These are phyloP conservation scores for Penaeus vannamei DNA, from an alignment of 1,140 invertebrate genomes.

Conservation along the genomic window DNA sequence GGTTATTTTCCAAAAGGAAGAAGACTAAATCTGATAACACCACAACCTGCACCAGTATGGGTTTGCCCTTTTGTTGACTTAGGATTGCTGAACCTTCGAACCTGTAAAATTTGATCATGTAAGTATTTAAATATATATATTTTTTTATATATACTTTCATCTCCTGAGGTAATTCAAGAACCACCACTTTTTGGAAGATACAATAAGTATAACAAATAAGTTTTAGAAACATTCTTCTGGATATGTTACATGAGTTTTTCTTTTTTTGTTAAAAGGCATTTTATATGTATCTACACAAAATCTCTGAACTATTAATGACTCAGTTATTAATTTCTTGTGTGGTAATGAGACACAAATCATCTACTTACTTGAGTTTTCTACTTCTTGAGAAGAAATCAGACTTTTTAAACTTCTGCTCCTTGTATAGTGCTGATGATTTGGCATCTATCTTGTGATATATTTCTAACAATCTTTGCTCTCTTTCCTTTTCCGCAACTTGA, in stretches of 20 bases:
- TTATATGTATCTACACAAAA: neutral
- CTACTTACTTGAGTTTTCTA: slow-evolving; percentile 81
- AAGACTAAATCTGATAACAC: slow-evolving; percentile 92
- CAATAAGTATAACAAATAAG: too few species aligned
- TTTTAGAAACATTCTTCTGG: too few species aligned
- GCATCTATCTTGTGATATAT: slow-evolving; percentile 94
- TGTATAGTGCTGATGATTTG: slow-evolving; percentile 88
- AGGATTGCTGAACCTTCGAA: slow-evolving; percentile 88
- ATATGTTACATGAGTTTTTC: too few species aligned
- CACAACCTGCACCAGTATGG: slow-evolving; percentile 87
- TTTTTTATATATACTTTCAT: neutral
- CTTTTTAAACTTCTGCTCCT: slow-evolving; percentile 91
- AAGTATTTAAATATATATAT: neutral
- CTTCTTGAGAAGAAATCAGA: slow-evolving; percentile 90
- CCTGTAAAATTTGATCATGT: slow-evolving; percentile 72
- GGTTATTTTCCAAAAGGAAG: slow-evolving; percentile 89
- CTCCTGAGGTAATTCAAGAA: too few species aligned
- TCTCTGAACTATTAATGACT: neutral
- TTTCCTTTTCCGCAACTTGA: slow-evolving; percentile 92
- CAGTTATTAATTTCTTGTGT: neutral
- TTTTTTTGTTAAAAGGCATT: too few species aligned
- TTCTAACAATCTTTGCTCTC: slow-evolving; percentile 89
- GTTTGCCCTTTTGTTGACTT: slow-evolving; percentile 88
- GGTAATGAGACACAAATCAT: slow-evolving; percentile 31
- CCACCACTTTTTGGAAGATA: too few species aligned